These are phyloP conservation scores for Pseudorhombus dupliciocellatus DNA, from an alignment of 2,113 vertebrate genomes.

Conservation along the genomic window DNA sequence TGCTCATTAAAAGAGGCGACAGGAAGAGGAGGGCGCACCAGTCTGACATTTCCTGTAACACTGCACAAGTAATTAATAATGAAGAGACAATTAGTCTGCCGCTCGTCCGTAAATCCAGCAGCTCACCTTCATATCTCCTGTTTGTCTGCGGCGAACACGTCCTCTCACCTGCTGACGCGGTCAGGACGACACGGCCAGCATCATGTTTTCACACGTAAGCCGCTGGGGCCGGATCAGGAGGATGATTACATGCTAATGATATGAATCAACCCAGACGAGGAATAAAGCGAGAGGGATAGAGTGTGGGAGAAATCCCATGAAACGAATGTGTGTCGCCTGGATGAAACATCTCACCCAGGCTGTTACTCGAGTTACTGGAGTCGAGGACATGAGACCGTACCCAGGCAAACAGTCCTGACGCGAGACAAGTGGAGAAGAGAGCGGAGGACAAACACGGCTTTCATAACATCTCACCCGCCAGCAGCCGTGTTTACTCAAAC, in stretches of 20 bases:
- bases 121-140: background rate
- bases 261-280: constrained; percentile 10
- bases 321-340: constrained; percentile 11
- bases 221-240: background rate
- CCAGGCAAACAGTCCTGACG: constrained; percentile 6
- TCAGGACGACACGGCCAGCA: background rate
- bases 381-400: constrained; percentile 5
- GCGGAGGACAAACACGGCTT: background rate
- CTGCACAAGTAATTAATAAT: constrained; percentile 30
- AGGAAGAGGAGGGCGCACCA: constrained; percentile 8
- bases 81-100: constrained; percentile 9
- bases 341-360: background rate
- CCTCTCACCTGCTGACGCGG: background rate
- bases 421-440: background rate
- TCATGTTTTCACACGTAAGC: too few species aligned
- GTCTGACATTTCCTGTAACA: constrained; percentile 53
- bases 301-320: background rate
- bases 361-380: background rate
- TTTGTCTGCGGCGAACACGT: background rate
- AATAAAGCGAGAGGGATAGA: constrained; percentile 15
- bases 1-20: constrained; percentile 52
- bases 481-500: background rate
- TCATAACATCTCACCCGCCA: background rate
- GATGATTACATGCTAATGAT: background rate
- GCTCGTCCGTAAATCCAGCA: background rate